Percentiles rank a stretch among this genome's conserved stretches.
phyloP scores from a whole-genome alignment of 2,797 vertebrate genomes.

The Darevskia mixta region DNA sequence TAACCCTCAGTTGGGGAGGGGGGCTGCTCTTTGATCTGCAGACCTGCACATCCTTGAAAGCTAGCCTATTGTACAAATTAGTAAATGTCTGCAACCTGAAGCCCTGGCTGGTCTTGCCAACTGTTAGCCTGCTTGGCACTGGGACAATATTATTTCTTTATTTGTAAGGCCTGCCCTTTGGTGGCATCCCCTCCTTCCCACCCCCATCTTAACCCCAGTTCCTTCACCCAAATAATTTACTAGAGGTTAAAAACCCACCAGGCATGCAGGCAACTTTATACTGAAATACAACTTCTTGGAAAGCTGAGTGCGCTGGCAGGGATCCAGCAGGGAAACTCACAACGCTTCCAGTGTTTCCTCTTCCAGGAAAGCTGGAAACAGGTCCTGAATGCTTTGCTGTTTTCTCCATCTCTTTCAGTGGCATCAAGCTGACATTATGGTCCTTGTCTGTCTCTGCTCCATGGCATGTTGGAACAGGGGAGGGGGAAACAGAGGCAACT shows the following conservation, averaged over 20 bases:
- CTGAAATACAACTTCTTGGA: slow-evolving; percentile 64
- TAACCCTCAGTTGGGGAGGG: background rate
- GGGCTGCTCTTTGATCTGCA: background rate
- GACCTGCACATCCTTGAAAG: background rate
- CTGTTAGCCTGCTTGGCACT: slow-evolving; percentile 44
- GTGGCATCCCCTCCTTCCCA: slow-evolving; percentile 9
- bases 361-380: slow-evolving; percentile 59
- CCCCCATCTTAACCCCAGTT: background rate
- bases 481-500: background rate
- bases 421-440: background rate
- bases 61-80: background rate
- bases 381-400: slow-evolving; percentile 25
- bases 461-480: slow-evolving; percentile 22
- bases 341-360: slow-evolving; percentile 53
- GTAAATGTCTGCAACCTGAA: slow-evolving; percentile 34
- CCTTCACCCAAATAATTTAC: slow-evolving; percentile 26
- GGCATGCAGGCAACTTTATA: slow-evolving; percentile 37
- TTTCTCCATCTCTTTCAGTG: slow-evolving; percentile 12
- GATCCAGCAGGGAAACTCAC: background rate
- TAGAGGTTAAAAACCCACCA: slow-evolving; percentile 52
- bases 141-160: slow-evolving; percentile 26
- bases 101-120: slow-evolving; percentile 51
- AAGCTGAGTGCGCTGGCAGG: slow-evolving; percentile 53
- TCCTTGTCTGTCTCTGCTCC: slow-evolving; percentile 1
- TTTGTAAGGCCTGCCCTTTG: slow-evolving; percentile 27